Conservation (phyloP, 2,797 vertebrate genomes). For the Artibeus jamaicensis region DNA sequence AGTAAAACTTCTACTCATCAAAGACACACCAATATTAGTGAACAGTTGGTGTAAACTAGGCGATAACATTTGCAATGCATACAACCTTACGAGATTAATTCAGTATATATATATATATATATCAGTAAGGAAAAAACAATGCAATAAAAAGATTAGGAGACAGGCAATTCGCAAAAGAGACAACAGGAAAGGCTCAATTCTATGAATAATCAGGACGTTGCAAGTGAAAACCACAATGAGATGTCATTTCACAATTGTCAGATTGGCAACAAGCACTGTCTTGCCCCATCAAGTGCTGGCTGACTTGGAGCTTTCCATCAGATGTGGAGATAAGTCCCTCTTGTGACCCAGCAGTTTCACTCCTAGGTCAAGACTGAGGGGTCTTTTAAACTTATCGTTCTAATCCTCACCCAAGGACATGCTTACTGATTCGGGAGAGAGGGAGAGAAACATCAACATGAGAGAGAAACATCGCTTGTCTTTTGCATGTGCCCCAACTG, state of each 20-base stretch:
- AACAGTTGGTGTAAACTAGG: background rate
- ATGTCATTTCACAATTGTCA: background rate
- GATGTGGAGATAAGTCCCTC: background rate
- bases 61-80: background rate
- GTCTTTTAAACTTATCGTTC: background rate
- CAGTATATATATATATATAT: background rate
- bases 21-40: background rate
- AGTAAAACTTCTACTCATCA: background rate
- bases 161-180: background rate
- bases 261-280: background rate
- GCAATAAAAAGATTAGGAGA: background rate
- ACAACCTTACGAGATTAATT: background rate
- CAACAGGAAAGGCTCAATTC: background rate
- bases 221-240: background rate
- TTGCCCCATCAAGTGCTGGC: background rate
- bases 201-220: background rate
- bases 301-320: background rate
- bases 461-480: background rate
- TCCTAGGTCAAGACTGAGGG: background rate
- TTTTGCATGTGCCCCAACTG: accelerated
- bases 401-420: background rate
- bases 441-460: too few species aligned
- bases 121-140: background rate
- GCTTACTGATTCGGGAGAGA: background rate
- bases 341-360: background rate